phyloP scores from a whole-genome alignment of 2,888 invertebrate species.

The Dyspetes luteomarginatus region DNA sequence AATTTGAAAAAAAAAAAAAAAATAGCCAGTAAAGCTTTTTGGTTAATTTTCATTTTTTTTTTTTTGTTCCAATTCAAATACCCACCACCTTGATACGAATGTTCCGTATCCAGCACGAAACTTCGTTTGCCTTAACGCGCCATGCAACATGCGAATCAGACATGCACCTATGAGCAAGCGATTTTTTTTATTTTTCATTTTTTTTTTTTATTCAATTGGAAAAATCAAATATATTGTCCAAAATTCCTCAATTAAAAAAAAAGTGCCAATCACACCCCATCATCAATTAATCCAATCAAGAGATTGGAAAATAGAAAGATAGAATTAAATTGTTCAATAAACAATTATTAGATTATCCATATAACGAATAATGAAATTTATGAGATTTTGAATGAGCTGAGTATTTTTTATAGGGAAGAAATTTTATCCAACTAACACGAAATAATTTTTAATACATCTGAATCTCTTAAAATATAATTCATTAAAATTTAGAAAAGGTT shows the following conservation, averaged over 20 bases:
- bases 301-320: too few relatives aligned
- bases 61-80: constrained; percentile 64
- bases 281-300: not conserved
- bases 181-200: constrained; percentile 40
- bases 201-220: constrained; percentile 16
- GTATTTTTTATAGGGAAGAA: not conserved
- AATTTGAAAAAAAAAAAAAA: constrained; percentile 9
- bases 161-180: constrained; percentile 79
- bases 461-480: too few relatives aligned
- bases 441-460: too few relatives aligned
- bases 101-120: constrained; percentile 77
- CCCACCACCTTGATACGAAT: constrained; percentile 79
- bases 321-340: too few relatives aligned
- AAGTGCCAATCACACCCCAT: constrained; percentile 7
- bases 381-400: constrained; percentile 1
- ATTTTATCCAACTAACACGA: too few relatives aligned
- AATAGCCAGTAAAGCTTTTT: not conserved
- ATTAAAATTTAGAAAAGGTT: not conserved
- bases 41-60: constrained; percentile 7
- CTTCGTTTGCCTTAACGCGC: constrained; percentile 72
- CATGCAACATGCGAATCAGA: constrained; percentile 81
- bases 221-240: not conserved
- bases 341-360: too few relatives aligned
- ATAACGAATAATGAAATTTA: too few relatives aligned
- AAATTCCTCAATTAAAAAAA: not conserved